These are phyloP conservation scores for Saguinus imperator DNA, from an alignment of 2,113 vertebrate genomes.

Conservation along the genomic window DNA sequence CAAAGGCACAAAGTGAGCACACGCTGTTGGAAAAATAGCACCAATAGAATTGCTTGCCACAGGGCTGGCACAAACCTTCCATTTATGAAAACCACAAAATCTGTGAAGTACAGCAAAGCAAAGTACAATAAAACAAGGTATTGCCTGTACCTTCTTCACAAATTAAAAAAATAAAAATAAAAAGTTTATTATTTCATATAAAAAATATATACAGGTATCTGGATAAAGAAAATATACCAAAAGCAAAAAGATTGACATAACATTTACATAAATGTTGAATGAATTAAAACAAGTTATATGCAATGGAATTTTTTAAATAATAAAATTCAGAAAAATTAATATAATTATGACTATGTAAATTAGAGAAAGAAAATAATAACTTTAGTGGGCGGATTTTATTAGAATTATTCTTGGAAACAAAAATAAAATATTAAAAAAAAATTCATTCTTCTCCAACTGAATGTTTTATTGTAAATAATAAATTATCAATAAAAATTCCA, in stretches of 20 bases:
- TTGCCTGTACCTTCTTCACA: neutral
- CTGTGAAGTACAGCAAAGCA: neutral
- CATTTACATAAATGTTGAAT: neutral
- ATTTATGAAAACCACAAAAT: neutral
- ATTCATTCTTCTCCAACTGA: neutral
- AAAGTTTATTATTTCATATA: neutral
- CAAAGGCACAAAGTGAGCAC: neutral
- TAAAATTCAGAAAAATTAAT: neutral
- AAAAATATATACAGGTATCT: neutral
- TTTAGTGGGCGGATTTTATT: neutral
- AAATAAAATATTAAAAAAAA: neutral
- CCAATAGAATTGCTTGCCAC: neutral
- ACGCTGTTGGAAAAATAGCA: neutral
- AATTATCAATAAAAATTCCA: neutral
- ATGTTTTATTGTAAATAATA: neutral
- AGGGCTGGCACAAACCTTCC: neutral
- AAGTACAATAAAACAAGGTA: neutral
- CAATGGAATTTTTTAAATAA: neutral
- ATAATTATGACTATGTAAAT: neutral
- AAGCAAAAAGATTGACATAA: rapidly evolving
- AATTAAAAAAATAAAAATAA: neutral
- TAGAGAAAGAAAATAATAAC: neutral
- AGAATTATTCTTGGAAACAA: neutral
- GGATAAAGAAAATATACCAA: neutral
- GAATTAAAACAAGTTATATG: neutral